phyloP scores from a whole-genome alignment of 2,113 vertebrate genomes.

The Todiramphus chloris region DNA sequence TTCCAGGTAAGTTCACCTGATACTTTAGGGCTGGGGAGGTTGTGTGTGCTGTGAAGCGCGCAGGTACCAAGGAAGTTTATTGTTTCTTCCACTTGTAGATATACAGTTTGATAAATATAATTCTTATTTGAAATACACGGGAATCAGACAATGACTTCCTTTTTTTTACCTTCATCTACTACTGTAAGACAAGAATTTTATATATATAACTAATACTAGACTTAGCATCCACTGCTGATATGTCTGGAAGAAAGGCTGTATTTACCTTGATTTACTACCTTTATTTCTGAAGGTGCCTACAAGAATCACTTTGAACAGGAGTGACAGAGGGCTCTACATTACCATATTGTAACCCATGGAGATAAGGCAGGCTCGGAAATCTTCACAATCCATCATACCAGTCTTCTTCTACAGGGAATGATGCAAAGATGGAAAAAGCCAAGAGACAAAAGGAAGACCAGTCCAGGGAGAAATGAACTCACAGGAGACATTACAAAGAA shows the following conservation, averaged over 20 bases:
- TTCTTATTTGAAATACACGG: neutral
- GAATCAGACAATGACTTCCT: neutral
- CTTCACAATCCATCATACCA: conserved; percentile 98
- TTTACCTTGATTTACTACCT: conserved; percentile 51
- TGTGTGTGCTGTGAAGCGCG: neutral
- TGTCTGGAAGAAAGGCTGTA: neutral
- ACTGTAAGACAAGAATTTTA: neutral
- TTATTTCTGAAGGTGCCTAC: conserved; percentile 17
- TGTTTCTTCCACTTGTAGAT: neutral
- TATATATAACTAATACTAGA: neutral
- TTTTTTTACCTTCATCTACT: neutral
- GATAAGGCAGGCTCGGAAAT: conserved; percentile 99
- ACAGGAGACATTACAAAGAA: conserved; percentile 33
- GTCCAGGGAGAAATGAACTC: conserved; percentile 53
- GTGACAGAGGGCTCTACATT: conserved; percentile 76
- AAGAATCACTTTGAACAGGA: conserved; percentile 50
- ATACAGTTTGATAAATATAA: neutral
- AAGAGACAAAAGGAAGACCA: conserved; percentile 61
- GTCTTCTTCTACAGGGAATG: conserved; percentile 93
- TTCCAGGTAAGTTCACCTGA: neutral
- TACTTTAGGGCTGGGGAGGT: neutral
- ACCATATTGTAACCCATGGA: conserved; percentile 98
- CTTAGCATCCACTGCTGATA: neutral
- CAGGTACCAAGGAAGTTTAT: neutral
- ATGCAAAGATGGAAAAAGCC: conserved; percentile 66